A percentile compares a stretch with the other conserved stretches of the same genome.
phyloP scores from a whole-genome alignment of 1,140 invertebrate genomes.

The Watersipora subatra region DNA sequence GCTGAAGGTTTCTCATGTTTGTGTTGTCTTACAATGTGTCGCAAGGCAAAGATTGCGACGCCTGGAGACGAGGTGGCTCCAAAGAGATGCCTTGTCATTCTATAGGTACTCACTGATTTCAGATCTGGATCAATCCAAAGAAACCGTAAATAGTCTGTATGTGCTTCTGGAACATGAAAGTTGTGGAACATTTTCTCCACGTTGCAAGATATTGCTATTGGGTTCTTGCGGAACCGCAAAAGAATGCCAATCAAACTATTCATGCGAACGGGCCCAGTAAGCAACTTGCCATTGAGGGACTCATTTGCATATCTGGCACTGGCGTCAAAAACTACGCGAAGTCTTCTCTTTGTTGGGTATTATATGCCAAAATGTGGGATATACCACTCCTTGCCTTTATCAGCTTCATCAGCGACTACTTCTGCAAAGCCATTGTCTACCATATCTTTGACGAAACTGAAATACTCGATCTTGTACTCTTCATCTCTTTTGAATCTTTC shows the following conservation, averaged over 20 bases:
- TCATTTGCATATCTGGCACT: slow-evolving; percentile 12
- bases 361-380: slow-evolving; percentile 20
- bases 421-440: slow-evolving; percentile 9
- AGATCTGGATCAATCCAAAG: slow-evolving; percentile 10
- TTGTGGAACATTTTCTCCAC: slow-evolving; percentile 24
- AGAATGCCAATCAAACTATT: slow-evolving; percentile 19
- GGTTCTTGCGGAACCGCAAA: slow-evolving; percentile 17
- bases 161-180: slow-evolving; percentile 5
- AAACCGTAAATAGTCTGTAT: slow-evolving; percentile 15
- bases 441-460: neutral
- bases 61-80: slow-evolving; percentile 7
- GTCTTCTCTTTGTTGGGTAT: slow-evolving; percentile 18
- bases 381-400: slow-evolving; percentile 12
- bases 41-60: slow-evolving; percentile 6
- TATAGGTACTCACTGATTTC: neutral
- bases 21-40: neutral
- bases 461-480: neutral
- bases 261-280: slow-evolving; percentile 19
- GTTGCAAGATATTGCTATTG: slow-evolving; percentile 18
- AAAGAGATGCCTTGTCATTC: slow-evolving; percentile 11
- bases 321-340: slow-evolving; percentile 23
- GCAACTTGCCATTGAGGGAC: slow-evolving; percentile 18
- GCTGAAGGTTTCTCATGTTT: neutral
- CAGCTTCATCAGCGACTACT: slow-evolving; percentile 6
- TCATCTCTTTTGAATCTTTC: neutral